Conservation (phyloP, 2,888 invertebrate species). For the Agapetus fuscipes region DNA sequence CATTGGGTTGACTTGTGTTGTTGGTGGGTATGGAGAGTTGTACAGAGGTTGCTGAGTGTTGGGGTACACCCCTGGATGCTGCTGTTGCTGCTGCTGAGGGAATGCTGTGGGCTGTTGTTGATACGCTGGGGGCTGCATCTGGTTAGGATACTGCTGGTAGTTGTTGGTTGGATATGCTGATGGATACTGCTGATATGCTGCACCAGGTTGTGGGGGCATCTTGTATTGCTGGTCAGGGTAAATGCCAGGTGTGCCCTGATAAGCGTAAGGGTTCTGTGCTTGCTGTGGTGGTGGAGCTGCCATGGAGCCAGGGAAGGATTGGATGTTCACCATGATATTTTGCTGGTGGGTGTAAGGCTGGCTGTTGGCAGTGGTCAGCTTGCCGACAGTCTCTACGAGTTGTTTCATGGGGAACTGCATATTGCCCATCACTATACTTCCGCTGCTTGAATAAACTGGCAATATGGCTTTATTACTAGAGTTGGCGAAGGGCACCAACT, state of each 20-base stretch:
- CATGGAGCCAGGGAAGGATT: conserved; percentile 47
- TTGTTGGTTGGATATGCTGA: conserved; percentile 27
- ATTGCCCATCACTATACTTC: conserved; percentile 35
- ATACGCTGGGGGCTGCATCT: conserved; percentile 22
- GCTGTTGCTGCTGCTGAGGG: conserved; percentile 18
- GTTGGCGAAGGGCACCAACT: conserved; percentile 25
- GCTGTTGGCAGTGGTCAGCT: conserved; percentile 32
- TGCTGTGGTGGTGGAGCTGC: conserved; percentile 39
- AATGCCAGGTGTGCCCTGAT: conserved; percentile 32
- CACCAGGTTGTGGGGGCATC: conserved; percentile 36
- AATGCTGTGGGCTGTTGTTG: conserved; percentile 21
- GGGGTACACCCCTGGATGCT: conserved; percentile 14
- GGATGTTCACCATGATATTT: conserved; percentile 55
- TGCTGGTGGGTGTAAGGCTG: conserved; percentile 47
- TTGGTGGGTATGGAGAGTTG: not conserved
- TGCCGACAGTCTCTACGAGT: conserved; percentile 38
- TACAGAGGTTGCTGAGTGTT: conserved; percentile 13
- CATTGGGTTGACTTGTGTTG: conserved; percentile 11
- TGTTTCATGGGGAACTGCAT: conserved; percentile 40
- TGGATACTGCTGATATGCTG: conserved; percentile 34
- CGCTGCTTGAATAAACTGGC: conserved; percentile 32
- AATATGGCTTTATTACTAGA: conserved; percentile 23
- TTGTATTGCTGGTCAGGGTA: conserved; percentile 29
- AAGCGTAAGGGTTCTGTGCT: conserved; percentile 29
- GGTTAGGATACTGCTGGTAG: conserved; percentile 1